Percentiles rank a stretch among this genome's conserved stretches.
Conservation (phyloP, 2,113 vertebrate genomes). For the Galemys pyrenaicus region DNA sequence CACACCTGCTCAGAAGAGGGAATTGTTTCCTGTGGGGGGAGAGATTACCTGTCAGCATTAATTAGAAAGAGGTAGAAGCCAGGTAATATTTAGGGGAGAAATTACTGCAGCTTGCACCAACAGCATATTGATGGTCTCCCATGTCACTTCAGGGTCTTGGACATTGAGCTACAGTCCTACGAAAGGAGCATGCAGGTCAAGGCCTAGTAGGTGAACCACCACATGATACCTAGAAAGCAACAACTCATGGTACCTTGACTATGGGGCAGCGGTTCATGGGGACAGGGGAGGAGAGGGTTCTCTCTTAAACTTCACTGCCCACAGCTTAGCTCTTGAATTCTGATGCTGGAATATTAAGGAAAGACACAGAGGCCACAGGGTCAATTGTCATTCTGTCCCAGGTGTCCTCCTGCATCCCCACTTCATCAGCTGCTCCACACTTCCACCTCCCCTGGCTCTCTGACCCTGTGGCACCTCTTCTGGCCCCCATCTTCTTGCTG, state of each 20-base stretch:
- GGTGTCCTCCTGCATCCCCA: not conserved
- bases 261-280: not conserved
- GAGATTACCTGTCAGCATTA: not conserved
- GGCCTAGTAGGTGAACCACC: not conserved
- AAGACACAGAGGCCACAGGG: not conserved
- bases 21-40: not conserved
- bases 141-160: not conserved
- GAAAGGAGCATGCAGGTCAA: not conserved
- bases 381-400: not conserved
- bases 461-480: not conserved
- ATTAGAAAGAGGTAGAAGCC: conserved; percentile 47
- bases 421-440: not conserved
- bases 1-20: conserved; percentile 31
- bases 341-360: not conserved
- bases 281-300: too few relatives aligned
- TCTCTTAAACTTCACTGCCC: not conserved
- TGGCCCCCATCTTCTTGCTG: not conserved
- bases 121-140: not conserved
- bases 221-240: not conserved
- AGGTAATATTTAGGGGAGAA: conserved; percentile 44
- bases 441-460: not conserved
- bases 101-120: not conserved
- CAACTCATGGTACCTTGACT: rapidly evolving
- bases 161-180: not conserved
- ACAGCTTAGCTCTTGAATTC: not conserved